Base-by-base conservation (phyloP, 1,140 invertebrate genomes). In the Cyclargus thomasi region DNA sequence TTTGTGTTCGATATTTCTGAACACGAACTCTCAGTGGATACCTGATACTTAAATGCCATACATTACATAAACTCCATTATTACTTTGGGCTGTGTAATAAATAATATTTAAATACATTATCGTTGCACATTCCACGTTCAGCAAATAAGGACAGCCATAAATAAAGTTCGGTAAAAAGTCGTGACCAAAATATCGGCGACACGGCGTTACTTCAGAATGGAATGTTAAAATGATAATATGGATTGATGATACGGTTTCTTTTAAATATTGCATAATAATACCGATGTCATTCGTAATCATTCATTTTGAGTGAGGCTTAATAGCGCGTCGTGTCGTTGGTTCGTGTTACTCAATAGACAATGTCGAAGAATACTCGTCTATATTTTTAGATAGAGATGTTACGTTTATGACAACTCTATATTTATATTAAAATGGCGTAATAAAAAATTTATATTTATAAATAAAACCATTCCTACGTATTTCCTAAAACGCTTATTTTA, bases 191-290 rank as follows among this genome's bases (percentile, higher is more conserved):
- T 59, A 59, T 59, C 55, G 20, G 5, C 55, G 55, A 11, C 18
- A 21, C 17, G 18, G 17, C 55, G 21, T 59, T 20, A 18, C 53
- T 18, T 20, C 20, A 59, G 18, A 59, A 21, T 59, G 55, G 55
- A 59, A 59, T 20, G 55, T 59, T 59, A 59, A 59, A 59, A 59
- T 59, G 55, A 59, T 20, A 47, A 14, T 47, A 21, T 59, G 55
- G 17, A 59, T 59, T 59, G 18, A 59, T 59, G 55, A 59, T 59
- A 20, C 14, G 11, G 55, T 20, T 11, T 18, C 18, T 59, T 21
- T 59, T 59, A 59, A 59, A 20, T 59, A 21, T 59, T 21, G 21
- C 20, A 18, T 59, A 47, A 47, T 47, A 14, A 47, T 29, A 29
- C 29, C 29, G 8, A 29, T 29, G 39, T 47, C 11, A 47, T 47